phyloP scores from a whole-genome alignment of 2,113 vertebrate genomes.

The Anhinga rufa region DNA sequence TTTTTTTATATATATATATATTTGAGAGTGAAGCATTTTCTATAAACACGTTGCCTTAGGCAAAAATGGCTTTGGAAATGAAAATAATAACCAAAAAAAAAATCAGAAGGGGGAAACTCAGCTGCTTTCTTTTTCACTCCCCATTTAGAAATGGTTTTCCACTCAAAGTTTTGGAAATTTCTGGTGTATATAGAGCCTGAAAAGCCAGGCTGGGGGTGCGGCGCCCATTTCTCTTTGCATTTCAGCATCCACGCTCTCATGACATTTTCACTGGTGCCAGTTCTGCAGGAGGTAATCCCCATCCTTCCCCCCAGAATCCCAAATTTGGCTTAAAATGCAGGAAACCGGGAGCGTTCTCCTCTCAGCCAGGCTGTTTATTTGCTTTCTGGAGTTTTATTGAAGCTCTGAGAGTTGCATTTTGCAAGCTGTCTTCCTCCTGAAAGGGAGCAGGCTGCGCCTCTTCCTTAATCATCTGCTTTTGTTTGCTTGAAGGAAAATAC shows the following conservation, averaged over 20 bases:
- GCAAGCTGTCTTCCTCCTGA: constrained; percentile 46
- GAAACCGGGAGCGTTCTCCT: background rate
- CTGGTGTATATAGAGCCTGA: background rate
- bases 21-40: background rate
- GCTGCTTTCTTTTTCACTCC: background rate
- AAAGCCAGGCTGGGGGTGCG: background rate
- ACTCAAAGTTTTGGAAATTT: background rate
- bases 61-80: background rate
- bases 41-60: background rate
- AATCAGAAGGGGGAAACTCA: background rate
- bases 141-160: background rate
- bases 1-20: background rate
- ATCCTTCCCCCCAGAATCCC: background rate
- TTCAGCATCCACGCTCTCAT: background rate
- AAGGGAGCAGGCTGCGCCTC: constrained; percentile 41
- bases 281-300: constrained; percentile 11
- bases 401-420: constrained; percentile 35
- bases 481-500: constrained; percentile 52
- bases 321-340: background rate
- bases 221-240: background rate
- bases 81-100: background rate
- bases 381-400: constrained; percentile 42
- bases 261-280: background rate
- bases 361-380: constrained; percentile 43
- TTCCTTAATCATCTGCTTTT: constrained; percentile 57